Evolutionary conservation across 2,113 vertebrate species (phyloP).

Genomic region (Arenaria interpres): DNA sequence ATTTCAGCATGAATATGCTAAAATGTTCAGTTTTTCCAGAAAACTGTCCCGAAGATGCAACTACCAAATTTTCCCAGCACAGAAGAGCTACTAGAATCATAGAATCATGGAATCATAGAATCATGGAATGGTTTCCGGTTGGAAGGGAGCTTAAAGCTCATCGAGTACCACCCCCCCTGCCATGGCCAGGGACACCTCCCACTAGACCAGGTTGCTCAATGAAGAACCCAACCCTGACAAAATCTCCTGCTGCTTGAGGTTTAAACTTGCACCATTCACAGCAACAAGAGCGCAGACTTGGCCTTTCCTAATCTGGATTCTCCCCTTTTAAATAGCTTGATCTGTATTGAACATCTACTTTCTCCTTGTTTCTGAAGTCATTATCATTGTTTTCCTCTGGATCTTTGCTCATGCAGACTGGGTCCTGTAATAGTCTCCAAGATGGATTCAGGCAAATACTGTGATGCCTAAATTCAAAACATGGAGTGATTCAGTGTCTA

Average conservation of each 20-base stretch:
- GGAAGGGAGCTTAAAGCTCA: too few species aligned
- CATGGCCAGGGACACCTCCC: too few species aligned
- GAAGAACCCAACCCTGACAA: not conserved
- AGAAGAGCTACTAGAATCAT: not conserved
- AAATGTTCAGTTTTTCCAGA: not conserved
- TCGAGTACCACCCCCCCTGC: too few species aligned
- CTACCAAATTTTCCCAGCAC: not conserved
- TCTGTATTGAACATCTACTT: not conserved
- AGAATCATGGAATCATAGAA: too few species aligned
- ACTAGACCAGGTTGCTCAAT: too few species aligned
- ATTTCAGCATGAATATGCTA: not conserved
- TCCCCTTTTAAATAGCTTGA: not conserved
- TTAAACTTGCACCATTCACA: not conserved
- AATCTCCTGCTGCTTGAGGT: not conserved
- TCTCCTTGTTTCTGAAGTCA: not conserved
- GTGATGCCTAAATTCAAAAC: not conserved
- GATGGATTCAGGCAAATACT: not conserved
- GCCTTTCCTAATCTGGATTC: not conserved
- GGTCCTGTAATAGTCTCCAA: not conserved
- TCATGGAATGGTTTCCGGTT: too few species aligned
- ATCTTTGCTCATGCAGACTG: not conserved
- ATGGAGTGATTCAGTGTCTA: not conserved
- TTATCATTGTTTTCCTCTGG: not conserved
- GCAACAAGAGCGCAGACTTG: not conserved
- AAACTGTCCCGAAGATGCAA: not conserved